phyloP scores from a whole-genome alignment of 2,888 invertebrate genomes.

The Lasioglossum oenotherae region DNA sequence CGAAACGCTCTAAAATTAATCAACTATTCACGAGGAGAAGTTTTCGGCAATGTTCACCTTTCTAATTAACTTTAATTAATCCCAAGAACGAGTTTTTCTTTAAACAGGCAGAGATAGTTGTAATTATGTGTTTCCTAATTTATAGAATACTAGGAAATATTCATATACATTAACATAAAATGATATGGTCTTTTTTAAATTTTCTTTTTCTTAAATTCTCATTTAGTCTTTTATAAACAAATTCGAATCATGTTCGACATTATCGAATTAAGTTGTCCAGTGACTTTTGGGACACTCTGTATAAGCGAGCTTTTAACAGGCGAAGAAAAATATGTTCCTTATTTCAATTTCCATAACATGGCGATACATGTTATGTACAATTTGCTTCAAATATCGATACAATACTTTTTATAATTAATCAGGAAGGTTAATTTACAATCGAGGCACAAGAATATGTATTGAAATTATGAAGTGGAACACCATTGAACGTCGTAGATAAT shows the following conservation, averaged over 20 bases:
- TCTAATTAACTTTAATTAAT: too few species aligned
- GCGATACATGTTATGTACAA: too few species aligned
- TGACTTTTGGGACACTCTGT: background rate
- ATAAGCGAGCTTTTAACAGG: too few species aligned
- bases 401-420: background rate
- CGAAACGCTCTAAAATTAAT: slow-evolving; percentile 24
- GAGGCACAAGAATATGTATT: background rate
- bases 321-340: background rate
- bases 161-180: too few species aligned
- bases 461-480: background rate
- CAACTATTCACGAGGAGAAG: slow-evolving; percentile 25
- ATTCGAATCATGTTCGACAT: background rate
- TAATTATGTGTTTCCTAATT: background rate
- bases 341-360: background rate
- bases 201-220: background rate
- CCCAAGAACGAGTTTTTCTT: background rate
- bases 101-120: background rate
- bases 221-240: background rate
- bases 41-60: slow-evolving; percentile 4
- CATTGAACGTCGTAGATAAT: background rate
- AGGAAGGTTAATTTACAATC: background rate
- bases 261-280: background rate
- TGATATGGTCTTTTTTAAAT: too few species aligned
- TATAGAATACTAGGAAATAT: background rate
- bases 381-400: background rate